phyloP scores from a whole-genome alignment of 37 sponge, comb jelly and placozoan genomes.

The Haliclona indistincta region DNA sequence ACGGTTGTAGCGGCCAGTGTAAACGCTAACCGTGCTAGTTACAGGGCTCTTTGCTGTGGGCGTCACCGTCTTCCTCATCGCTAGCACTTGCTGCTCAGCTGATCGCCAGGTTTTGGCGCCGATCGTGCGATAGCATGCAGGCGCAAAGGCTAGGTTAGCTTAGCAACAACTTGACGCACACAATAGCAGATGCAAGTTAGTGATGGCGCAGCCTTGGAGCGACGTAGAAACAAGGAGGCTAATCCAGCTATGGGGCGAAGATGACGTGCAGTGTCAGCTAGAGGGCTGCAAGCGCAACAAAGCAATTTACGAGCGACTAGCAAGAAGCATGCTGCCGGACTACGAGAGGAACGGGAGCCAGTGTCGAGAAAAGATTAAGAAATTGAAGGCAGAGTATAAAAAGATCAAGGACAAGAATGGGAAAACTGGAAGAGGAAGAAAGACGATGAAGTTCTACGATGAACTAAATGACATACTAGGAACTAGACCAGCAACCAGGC shows the following conservation, averaged over 20 bases:
- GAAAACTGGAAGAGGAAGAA: conserved; percentile 8
- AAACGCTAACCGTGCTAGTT: too few species aligned
- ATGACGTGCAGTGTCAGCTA: not conserved
- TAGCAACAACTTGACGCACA: too few species aligned
- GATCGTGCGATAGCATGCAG: too few species aligned
- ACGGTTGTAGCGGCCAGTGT: too few species aligned
- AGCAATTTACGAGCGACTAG: not conserved
- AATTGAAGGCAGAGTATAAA: conserved; percentile 10
- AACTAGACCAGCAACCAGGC: conserved; percentile 3
- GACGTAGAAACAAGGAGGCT: not conserved
- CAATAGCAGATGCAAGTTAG: too few species aligned
- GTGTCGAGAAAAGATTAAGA: conserved; percentile 26
- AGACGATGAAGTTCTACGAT: not conserved
- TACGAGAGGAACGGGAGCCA: not conserved
- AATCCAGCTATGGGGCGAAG: conserved; percentile 4
- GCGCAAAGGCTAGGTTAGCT: too few species aligned
- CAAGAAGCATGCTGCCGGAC: not conserved
- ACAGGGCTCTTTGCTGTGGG: too few species aligned
- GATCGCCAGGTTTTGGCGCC: too few species aligned
- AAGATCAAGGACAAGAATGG: conserved; percentile 16
- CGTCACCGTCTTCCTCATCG: too few species aligned
- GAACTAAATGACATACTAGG: conserved; percentile 3
- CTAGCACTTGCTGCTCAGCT: too few species aligned
- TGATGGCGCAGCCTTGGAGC: too few species aligned
- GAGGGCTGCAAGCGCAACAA: conserved; percentile 1